Evolutionary conservation across 1,140 invertebrate species (phyloP).

Genomic region (Tetragnatha versicolor): DNA sequence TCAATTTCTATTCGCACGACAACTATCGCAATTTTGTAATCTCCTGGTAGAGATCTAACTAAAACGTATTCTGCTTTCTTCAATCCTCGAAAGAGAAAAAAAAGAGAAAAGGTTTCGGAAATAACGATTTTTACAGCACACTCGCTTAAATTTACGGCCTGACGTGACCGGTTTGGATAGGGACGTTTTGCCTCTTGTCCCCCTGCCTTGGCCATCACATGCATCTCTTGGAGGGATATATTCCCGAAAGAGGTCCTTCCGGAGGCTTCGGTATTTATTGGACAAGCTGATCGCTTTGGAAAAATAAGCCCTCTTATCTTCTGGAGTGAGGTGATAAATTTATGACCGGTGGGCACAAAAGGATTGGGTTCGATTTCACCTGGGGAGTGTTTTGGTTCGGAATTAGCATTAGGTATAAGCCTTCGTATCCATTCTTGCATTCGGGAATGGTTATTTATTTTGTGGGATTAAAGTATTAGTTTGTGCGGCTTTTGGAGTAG

Average conservation of each 20-base stretch:
- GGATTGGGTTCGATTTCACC: background rate
- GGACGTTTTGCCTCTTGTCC: slow-evolving; percentile 13
- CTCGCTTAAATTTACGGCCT: background rate
- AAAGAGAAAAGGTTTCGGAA: no score
- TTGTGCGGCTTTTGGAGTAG: background rate
- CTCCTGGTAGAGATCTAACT: no score
- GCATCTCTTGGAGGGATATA: slow-evolving; percentile 11
- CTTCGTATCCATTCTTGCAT: background rate
- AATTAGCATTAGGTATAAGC: background rate
- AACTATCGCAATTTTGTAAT: no score
- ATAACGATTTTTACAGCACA: no score
- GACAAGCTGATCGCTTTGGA: slow-evolving; percentile 13
- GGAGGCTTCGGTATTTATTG: background rate
- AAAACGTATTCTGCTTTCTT: no score
- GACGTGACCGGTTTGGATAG: slow-evolving; percentile 9
- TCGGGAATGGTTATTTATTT: background rate
- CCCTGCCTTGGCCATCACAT: background rate
- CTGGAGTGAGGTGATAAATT: slow-evolving; percentile 19
- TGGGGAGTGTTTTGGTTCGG: background rate
- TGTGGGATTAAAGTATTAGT: background rate
- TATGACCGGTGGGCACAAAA: no score
- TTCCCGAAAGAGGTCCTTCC: background rate
- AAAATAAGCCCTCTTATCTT: slow-evolving; percentile 7
- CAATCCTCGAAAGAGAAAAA: no score
- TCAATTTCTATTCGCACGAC: no score